Conservation (phyloP, 2,113 vertebrate genomes). For the Penelope pileata region DNA sequence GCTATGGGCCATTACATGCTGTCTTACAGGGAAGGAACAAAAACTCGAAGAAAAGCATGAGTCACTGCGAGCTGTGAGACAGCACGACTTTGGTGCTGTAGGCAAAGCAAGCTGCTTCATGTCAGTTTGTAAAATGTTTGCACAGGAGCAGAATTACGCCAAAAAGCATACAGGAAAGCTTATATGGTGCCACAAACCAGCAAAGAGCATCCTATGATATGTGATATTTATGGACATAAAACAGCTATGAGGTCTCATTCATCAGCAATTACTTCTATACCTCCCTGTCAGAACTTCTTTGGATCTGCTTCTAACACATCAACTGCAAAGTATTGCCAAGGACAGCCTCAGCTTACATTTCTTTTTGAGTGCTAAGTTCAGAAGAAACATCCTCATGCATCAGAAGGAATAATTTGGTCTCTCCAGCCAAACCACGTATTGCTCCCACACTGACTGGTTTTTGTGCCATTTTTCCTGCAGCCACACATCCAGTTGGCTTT, state of each 20-base stretch:
- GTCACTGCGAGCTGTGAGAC: conserved; percentile 12
- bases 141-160: background rate
- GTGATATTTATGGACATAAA: background rate
- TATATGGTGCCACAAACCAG: background rate
- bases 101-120: conserved; percentile 52
- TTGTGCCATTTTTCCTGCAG: background rate
- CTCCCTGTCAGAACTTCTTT: background rate
- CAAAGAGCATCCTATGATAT: background rate
- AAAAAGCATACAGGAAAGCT: background rate
- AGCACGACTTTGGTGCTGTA: conserved; percentile 8
- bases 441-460: background rate
- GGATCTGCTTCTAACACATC: background rate
- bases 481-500: background rate
- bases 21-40: background rate
- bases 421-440: background rate
- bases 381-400: background rate
- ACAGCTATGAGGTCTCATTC: background rate
- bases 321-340: background rate
- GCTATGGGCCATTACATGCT: background rate
- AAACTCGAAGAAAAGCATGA: background rate
- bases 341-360: background rate
- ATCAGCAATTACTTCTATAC: background rate
- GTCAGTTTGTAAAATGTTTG: background rate
- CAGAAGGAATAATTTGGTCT: background rate
- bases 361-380: background rate